These are phyloP conservation scores for Entomobrya multifasciata DNA, from an alignment of 2,888 invertebrate genomes.

Conservation along the genomic window DNA sequence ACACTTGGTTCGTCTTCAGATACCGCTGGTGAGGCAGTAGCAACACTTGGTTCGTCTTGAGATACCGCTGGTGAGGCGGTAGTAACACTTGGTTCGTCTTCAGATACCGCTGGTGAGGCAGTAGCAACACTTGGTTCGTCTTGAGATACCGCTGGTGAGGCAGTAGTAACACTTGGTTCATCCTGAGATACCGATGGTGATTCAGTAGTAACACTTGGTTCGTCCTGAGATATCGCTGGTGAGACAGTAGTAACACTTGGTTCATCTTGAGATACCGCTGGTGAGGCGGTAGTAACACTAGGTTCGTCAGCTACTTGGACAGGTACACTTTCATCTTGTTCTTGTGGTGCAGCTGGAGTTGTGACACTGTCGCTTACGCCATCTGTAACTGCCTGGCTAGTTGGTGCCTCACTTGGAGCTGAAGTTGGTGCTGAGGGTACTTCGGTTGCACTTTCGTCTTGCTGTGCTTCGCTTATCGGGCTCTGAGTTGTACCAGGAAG, in stretches of 20 bases:
- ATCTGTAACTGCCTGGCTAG: background rate
- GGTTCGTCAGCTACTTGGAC: slow-evolving; percentile 1
- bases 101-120: no score
- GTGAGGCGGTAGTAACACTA: background rate
- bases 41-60: no score
- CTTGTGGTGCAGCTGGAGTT: background rate
- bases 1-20: background rate
- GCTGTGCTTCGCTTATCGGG: background rate
- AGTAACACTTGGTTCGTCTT: no score
- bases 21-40: background rate
- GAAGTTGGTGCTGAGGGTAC: background rate
- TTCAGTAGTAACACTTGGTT: no score
- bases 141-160: no score
- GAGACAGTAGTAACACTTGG: background rate
- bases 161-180: no score
- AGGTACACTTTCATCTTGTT: background rate
- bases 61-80: no score
- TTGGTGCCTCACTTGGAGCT: background rate
- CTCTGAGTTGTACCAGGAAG: background rate
- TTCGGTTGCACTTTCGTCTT: slow-evolving; percentile 10
- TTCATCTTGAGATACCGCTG: slow-evolving; percentile 3
- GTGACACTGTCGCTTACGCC: background rate
- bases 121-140: no score
- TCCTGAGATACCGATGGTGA: no score
- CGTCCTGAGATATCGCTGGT: slow-evolving; percentile 19